Evolutionary conservation across 2,113 vertebrate genomes (phyloP).

Genomic region (Anoplopoma fimbria): DNA sequence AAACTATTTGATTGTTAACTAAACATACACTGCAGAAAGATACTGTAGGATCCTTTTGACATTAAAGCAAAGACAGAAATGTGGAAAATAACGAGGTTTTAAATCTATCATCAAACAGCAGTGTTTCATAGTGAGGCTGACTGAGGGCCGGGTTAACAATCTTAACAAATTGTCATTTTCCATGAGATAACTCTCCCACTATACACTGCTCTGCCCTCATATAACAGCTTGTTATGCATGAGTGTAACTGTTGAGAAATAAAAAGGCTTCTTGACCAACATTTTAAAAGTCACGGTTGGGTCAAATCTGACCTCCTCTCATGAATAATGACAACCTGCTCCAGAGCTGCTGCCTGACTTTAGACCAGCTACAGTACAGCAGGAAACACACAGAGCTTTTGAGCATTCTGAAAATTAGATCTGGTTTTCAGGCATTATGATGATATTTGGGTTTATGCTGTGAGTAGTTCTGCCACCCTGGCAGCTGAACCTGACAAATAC

Average conservation of each 20-base stretch:
- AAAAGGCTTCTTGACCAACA: conserved; percentile 33
- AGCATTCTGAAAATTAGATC: conserved; percentile 16
- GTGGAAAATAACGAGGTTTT: neutral
- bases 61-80: neutral
- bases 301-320: conserved; percentile 30
- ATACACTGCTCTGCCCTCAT: neutral
- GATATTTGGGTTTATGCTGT: conserved; percentile 35
- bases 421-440: conserved; percentile 17
- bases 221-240: conserved; percentile 11
- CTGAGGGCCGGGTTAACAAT: neutral
- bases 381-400: conserved; percentile 26
- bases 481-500: conserved; percentile 21
- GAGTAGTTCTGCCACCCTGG: conserved; percentile 24
- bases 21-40: neutral
- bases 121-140: neutral
- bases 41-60: neutral
- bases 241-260: conserved; percentile 9
- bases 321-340: conserved; percentile 45
- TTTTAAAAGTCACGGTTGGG: conserved; percentile 28
- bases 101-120: conserved; percentile 2
- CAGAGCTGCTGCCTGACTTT: conserved; percentile 18
- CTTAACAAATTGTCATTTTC: neutral
- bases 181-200: neutral
- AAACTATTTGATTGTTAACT: neutral
- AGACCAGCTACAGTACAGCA: conserved; percentile 8